These are phyloP conservation scores for Unio delphinus DNA, from an alignment of 2,888 invertebrate genomes.

Conservation along the genomic window DNA sequence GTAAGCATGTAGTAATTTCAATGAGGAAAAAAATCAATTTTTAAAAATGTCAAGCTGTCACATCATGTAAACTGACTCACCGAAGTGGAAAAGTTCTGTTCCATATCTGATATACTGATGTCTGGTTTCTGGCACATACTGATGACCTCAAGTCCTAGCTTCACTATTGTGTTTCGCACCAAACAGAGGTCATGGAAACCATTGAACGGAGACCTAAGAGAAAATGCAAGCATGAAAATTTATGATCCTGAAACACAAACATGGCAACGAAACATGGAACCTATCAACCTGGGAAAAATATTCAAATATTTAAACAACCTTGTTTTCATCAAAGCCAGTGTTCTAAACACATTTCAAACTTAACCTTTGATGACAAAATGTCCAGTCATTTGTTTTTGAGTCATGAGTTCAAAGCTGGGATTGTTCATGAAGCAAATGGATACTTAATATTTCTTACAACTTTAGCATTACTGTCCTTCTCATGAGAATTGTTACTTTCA, in stretches of 20 bases:
- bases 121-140: slow-evolving; percentile 88
- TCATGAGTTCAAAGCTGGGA: no score
- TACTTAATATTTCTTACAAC: no score
- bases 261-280: no score
- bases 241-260: no score
- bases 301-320: not conserved
- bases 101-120: slow-evolving; percentile 83
- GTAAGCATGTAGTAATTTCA: not conserved
- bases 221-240: not conserved
- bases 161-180: slow-evolving; percentile 81
- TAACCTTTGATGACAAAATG: no score
- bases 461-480: no score
- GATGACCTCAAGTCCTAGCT: slow-evolving; percentile 88
- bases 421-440: no score
- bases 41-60: not conserved
- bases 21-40: not conserved
- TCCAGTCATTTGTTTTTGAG: no score
- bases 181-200: slow-evolving; percentile 78
- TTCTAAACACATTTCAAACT: no score
- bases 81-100: slow-evolving; percentile 76
- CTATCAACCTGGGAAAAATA: no score
- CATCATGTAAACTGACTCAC: slow-evolving; percentile 47
- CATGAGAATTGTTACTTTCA: no score
- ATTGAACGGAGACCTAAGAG: slow-evolving; percentile 77
- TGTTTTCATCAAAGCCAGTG: not conserved